Evolutionary conservation across 92 coral and sea anemone species (phyloP), one percentile per base, ranked within the genome.

Genomic region (Hydrozoanthus gracilis): DNA sequence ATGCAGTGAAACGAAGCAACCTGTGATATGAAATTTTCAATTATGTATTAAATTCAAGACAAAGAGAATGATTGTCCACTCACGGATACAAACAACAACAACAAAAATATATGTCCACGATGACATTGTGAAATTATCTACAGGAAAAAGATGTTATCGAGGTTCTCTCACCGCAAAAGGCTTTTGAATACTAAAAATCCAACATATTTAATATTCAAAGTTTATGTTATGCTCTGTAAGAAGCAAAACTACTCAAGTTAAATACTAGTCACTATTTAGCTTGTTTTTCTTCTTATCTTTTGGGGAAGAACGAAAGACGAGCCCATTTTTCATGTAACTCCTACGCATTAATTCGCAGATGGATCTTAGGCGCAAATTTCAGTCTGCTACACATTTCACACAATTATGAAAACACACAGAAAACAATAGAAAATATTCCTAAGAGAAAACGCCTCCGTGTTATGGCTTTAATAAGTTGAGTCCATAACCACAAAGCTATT

Each of bases 51-150:
- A 18, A 62, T 20, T 80, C 54, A 11, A 64, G 62, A 80, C 85
- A 80, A 80, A 80, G 72, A 48, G 48, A 80, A 47, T 61, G 85
- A 80, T 62, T 49, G 61, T 72, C 12, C 60, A 65, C 50, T 80
- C 60, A 67, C 48, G 39, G 56, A 64, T 47, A 62, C 35, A 45
- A 35, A 80, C 56, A 62, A 64, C 61, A 35, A 80, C 56, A 62
- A 64, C 61, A 65, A 80, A 80, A 49, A 65, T 35, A 80, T 80
- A 48, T 51, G 66, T 27, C n/a, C n/a, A 48, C 72, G 60, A 47
- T 49, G 58, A 12, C 74, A 48, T 12, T 64, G 48, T 47, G 27
- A 18, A 51, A 17, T 68, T 80, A 80, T 49, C 61, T 64, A 65
- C 11, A 48, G 74, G 73, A 48, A 80, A 39, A 65, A 64, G 85